These are phyloP conservation scores for Cirrhinus molitorella DNA, from an alignment of 2,797 vertebrate species.

Conservation along the genomic window DNA sequence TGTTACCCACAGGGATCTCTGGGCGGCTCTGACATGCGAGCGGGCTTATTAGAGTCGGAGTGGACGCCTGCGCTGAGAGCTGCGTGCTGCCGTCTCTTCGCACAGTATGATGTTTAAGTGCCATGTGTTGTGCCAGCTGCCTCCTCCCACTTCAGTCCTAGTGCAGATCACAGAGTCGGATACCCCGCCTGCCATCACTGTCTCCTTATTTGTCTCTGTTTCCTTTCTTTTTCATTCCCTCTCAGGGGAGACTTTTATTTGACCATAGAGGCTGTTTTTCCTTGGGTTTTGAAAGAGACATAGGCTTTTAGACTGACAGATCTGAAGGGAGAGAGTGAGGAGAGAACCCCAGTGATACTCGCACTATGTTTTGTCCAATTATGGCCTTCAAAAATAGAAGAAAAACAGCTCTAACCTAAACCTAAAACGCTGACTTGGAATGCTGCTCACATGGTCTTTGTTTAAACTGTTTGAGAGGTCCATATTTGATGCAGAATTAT, in stretches of 20 bases:
- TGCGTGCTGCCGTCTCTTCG: constrained; percentile 49
- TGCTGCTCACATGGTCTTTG: not conserved
- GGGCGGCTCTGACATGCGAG: not conserved
- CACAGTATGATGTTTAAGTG: constrained; percentile 75
- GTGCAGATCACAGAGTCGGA: constrained; percentile 61
- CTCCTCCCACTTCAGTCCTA: constrained; percentile 68
- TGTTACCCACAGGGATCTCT: constrained; percentile 38
- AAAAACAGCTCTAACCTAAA: constrained; percentile 1
- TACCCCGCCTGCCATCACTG: not conserved
- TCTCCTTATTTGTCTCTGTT: not conserved
- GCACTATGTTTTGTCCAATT: constrained; percentile 10
- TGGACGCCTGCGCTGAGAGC: constrained; percentile 8
- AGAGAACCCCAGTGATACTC: not conserved
- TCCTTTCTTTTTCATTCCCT: constrained; percentile 11
- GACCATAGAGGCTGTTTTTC: constrained; percentile 14
- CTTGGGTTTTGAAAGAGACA: not conserved
- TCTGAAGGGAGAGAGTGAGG: constrained; percentile 5
- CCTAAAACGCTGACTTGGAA: not conserved
- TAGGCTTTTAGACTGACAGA: constrained; percentile 6
- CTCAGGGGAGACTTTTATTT: not conserved
- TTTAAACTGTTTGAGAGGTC: not conserved
- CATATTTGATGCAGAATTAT: not conserved
- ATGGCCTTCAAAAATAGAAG: constrained; percentile 25
- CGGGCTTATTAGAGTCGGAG: constrained; percentile 29
- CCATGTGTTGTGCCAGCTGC: constrained; percentile 78